A percentile compares a stretch with the other conserved stretches of the same genome.
Conservation (phyloP, 2,797 vertebrate species). For the Acipenser ruthenus region DNA sequence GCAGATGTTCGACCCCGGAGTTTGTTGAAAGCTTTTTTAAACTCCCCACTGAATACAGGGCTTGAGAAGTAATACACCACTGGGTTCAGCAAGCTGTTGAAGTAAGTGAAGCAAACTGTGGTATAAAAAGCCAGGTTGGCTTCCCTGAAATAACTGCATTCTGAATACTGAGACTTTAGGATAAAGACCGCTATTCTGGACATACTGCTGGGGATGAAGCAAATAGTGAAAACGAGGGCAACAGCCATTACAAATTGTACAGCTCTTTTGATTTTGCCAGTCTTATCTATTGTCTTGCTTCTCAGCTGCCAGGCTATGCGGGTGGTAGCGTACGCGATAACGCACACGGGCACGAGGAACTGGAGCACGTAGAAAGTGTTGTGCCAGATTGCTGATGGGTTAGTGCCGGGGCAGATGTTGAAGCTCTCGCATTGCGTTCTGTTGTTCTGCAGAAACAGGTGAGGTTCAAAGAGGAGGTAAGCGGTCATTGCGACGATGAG, state of each 20-base stretch:
- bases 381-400: slow-evolving; percentile 11
- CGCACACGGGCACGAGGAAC: slow-evolving; percentile 5
- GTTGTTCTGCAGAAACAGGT: slow-evolving; percentile 4
- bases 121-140: slow-evolving; percentile 64
- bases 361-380: slow-evolving; percentile 17
- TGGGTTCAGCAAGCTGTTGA: slow-evolving; percentile 69
- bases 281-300: slow-evolving; percentile 20
- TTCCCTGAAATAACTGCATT: slow-evolving; percentile 50
- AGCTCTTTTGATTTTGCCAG: slow-evolving; percentile 21
- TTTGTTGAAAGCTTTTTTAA: slow-evolving; percentile 45
- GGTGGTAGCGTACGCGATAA: slow-evolving; percentile 19
- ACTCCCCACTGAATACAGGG: slow-evolving; percentile 50
- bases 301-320: slow-evolving; percentile 19
- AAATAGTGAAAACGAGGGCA: slow-evolving; percentile 57
- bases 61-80: slow-evolving; percentile 68
- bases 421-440: slow-evolving; percentile 23
- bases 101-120: slow-evolving; percentile 63
- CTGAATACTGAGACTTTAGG: slow-evolving; percentile 50
- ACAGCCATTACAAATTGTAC: slow-evolving; percentile 15
- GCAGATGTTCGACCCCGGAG: slow-evolving; percentile 32
- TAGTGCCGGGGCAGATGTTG: not conserved
- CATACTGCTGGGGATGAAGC: slow-evolving; percentile 65
- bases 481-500: slow-evolving; percentile 8
- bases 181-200: slow-evolving; percentile 58
- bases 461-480: slow-evolving; percentile 10